Percentiles rank a stretch among this genome's conserved stretches.
These are phyloP conservation scores for Tyrannus savana DNA, from an alignment of 2,113 vertebrate genomes.

Conservation along the genomic window DNA sequence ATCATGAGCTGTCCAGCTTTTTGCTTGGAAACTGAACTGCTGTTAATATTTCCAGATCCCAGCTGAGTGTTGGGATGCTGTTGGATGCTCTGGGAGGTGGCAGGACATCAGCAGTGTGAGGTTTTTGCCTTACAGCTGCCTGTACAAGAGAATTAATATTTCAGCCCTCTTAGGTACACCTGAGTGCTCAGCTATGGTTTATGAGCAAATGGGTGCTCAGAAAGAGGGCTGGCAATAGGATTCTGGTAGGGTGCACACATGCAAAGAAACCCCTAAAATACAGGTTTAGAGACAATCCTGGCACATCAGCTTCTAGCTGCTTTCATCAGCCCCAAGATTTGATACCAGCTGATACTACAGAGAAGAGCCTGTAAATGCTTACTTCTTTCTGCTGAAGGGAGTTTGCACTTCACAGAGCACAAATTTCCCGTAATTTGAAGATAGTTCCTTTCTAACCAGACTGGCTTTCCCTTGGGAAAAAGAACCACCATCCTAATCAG, in stretches of 20 bases:
- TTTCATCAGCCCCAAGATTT: not conserved
- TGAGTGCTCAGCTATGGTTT: not conserved
- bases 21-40: not conserved
- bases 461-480: not conserved
- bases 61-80: too few species aligned
- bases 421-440: not conserved
- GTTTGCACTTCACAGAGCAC: not conserved
- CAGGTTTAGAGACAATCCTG: not conserved
- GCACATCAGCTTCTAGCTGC: not conserved
- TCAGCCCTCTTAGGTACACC: not conserved
- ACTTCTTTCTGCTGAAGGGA: not conserved
- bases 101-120: not conserved
- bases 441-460: not conserved
- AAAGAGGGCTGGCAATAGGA: not conserved
- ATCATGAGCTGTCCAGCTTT: rapidly evolving
- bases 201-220: not conserved
- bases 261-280: not conserved
- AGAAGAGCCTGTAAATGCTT: not conserved
- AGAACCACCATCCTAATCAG: not conserved
- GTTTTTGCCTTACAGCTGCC: not conserved
- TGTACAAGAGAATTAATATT: not conserved
- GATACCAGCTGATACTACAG: not conserved
- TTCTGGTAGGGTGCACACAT: not conserved
- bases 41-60: not conserved
- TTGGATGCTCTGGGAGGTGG: not conserved